phyloP scores from a whole-genome alignment of 1,140 invertebrate species.

The Grapholita molesta region DNA sequence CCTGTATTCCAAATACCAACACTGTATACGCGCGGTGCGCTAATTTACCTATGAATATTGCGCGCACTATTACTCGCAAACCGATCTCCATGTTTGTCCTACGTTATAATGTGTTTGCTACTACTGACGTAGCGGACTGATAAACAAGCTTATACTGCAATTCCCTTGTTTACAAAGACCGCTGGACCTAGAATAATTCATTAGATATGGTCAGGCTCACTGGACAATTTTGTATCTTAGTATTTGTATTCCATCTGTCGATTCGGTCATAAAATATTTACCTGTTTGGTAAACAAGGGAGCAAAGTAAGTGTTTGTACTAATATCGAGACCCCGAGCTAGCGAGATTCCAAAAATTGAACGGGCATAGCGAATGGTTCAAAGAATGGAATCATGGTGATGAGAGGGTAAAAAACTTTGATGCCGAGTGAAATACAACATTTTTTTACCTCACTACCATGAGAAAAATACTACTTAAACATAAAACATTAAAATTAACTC shows the following conservation, averaged over 20 bases:
- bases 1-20: neutral
- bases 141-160: conserved; percentile 4
- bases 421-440: no score
- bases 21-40: neutral
- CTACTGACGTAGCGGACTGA: neutral
- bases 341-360: no score
- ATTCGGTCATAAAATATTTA: neutral
- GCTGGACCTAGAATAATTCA: neutral
- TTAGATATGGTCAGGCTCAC: neutral
- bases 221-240: neutral
- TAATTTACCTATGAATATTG: conserved; percentile 2
- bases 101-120: neutral
- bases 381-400: no score
- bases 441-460: no score
- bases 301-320: no score
- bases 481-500: no score
- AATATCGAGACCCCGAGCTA: no score
- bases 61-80: conserved; percentile 4
- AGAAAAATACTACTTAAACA: no score
- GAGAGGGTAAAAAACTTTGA: no score
- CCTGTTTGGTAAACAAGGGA: no score
- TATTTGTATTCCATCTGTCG: no score
- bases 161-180: neutral
- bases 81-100: neutral
- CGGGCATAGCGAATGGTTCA: no score